phyloP scores from a whole-genome alignment of 1,140 invertebrate species.

The Epicauta chinensis region DNA sequence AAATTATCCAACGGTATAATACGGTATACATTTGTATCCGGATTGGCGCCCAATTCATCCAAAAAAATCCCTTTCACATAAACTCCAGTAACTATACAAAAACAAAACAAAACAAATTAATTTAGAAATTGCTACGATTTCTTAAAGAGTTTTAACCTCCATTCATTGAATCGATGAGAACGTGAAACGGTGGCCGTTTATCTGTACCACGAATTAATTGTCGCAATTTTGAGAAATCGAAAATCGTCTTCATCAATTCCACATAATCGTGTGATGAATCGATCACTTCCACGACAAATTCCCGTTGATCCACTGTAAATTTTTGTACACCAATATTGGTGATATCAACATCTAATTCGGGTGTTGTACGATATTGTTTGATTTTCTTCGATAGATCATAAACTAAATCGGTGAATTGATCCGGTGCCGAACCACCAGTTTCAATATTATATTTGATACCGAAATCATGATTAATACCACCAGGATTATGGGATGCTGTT shows the following conservation, averaged over 20 bases:
- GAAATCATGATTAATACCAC: constrained; percentile 95
- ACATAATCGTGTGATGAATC: constrained; percentile 91
- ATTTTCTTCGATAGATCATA: constrained; percentile 76
- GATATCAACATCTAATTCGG: constrained; percentile 71
- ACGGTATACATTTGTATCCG: constrained; percentile 61
- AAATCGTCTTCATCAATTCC: constrained; percentile 91
- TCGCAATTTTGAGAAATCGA: constrained; percentile 86
- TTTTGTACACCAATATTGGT: constrained; percentile 54
- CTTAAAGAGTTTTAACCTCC: too few species aligned
- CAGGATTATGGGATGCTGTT: constrained; percentile 98
- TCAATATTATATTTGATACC: constrained; percentile 97
- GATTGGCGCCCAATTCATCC: constrained; percentile 72
- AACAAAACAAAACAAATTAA: too few species aligned
- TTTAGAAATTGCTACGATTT: constrained; percentile 27
- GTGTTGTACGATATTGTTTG: constrained; percentile 71
- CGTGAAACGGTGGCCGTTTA: constrained; percentile 63
- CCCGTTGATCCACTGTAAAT: constrained; percentile 56
- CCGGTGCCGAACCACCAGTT: constrained; percentile 96
- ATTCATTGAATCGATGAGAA: constrained; percentile 91
- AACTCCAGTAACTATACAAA: constrained; percentile 80
- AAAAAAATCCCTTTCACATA: constrained; percentile 89
- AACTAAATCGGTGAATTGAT: constrained; percentile 84
- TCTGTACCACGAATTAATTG: constrained; percentile 64
- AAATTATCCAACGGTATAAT: constrained; percentile 85
- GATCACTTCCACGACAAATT: constrained; percentile 84